Evolutionary conservation across 2,888 invertebrate species (phyloP), one percentile per base, ranked within the genome.

Genomic region (Chironomus riparius): DNA sequence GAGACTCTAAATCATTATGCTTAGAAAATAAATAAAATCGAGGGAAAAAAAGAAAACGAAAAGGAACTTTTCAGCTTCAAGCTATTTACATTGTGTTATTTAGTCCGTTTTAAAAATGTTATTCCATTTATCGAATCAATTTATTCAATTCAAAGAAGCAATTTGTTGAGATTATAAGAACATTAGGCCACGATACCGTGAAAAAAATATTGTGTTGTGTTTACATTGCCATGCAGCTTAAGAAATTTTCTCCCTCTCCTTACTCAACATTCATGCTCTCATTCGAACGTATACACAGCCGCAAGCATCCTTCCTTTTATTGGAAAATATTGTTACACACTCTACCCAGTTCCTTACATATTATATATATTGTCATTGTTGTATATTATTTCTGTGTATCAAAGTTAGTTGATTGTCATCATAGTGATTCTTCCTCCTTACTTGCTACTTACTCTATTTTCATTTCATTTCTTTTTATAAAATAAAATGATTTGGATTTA

Each of bases 161-260:
- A 71, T 71, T 71, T 73, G 62, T 50, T 4, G 15, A 73, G 72
- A 73, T 73, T 73, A 73, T 73, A 73, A 62, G 72, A 61, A 73
- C 62, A 73, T 73, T 73, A 73, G 62, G 72, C 12, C 48, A 70
- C 70, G 70, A 28, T 18, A 73, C 21, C 22, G 15, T 56, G 70
- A 70, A 61, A 38, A 73, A 62, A 62, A 70, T 18, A 48, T 21
- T 70, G 13, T 73, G 18, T 62, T 62, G 12, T 73, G 72, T 73
- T 73, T 73, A 61, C 72, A 73, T 73, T 73, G 47, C 22, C 72
- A 73, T 73, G 61, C 72, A 61, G 72, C 72, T 73, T 73, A 73
- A 47, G 28, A 73, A 62, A 18, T 73, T 62, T 47, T 65, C 18
- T 65, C 21, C 24, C 38, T 38, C 38, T 38, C 38, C 38, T 38